Evolutionary conservation across 2,113 vertebrate genomes (phyloP).

Genomic region (Limanda limanda): DNA sequence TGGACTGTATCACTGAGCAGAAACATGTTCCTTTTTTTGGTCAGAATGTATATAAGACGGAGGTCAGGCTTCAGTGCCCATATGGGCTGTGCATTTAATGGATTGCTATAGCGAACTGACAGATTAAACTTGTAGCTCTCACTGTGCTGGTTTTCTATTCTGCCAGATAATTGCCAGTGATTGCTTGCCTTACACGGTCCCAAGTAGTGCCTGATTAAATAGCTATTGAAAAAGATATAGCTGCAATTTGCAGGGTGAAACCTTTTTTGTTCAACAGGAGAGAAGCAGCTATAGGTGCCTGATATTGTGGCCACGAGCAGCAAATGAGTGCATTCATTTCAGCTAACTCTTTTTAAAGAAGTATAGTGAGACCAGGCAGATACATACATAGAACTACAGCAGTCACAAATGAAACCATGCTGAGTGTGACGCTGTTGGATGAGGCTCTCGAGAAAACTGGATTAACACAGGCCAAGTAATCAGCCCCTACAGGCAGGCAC

Average conservation of each 20-base stretch:
- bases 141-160: conserved; percentile 44
- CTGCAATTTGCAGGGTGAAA: neutral
- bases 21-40: neutral
- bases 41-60: conserved; percentile 14
- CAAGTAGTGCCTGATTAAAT: conserved; percentile 27
- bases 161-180: conserved; percentile 31
- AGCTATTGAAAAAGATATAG: conserved; percentile 14
- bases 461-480: conserved; percentile 1
- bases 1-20: conserved; percentile 1
- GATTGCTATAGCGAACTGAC: conserved; percentile 29
- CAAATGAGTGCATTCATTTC: neutral
- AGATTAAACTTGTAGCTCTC: conserved; percentile 22
- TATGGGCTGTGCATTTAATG: conserved; percentile 27
- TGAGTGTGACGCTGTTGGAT: neutral
- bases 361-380: neutral
- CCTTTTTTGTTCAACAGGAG: neutral
- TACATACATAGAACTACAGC: neutral
- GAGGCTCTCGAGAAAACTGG: neutral
- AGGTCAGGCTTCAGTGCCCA: conserved; percentile 4
- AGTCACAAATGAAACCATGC: neutral
- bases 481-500: neutral
- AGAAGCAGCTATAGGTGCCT: too few relatives aligned
- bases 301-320: neutral
- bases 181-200: conserved; percentile 11
- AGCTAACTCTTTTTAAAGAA: neutral